Conservation (phyloP, 2,888 invertebrate species). For the Sinelater perroti region DNA sequence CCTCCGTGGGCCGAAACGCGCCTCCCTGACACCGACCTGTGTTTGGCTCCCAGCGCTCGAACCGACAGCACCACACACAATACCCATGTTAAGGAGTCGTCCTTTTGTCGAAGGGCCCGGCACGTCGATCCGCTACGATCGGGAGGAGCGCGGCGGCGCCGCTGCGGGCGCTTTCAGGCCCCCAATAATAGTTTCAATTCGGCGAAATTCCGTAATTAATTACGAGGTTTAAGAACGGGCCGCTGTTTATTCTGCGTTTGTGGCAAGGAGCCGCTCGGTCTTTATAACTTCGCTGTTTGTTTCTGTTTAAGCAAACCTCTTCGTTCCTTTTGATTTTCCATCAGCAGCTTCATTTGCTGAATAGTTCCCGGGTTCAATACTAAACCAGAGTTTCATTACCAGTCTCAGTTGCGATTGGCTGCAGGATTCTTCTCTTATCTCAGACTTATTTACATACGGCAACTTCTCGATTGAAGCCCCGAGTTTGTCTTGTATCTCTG, state of each 20-base stretch:
- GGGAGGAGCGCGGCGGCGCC: not conserved
- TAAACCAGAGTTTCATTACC: constrained; percentile 58
- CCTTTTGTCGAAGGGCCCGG: constrained; percentile 28
- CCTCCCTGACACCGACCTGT: constrained; percentile 36
- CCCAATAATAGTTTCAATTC: constrained; percentile 56
- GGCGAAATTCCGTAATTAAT: constrained; percentile 58
- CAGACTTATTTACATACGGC: constrained; percentile 55
- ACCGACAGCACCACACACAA: constrained; percentile 39
- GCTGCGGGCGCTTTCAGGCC: constrained; percentile 44
- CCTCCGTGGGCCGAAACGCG: constrained; percentile 35
- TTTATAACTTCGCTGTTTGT: constrained; percentile 60
- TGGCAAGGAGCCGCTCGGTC: constrained; percentile 52
- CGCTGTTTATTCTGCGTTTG: constrained; percentile 55
- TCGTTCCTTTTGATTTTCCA: constrained; percentile 60
- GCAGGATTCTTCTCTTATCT: constrained; percentile 58
- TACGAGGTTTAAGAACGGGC: constrained; percentile 53
- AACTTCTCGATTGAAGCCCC: constrained; percentile 46
- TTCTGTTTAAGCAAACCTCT: constrained; percentile 60
- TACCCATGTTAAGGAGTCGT: constrained; percentile 34
- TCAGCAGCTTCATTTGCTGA: constrained; percentile 59
- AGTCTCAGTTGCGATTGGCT: constrained; percentile 58
- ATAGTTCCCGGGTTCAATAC: constrained; percentile 56
- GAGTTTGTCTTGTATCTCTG: constrained; percentile 43
- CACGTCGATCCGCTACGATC: not conserved
- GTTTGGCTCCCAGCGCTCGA: constrained; percentile 33